A percentile compares a stretch with the other conserved stretches of the same genome.
phyloP scores from a whole-genome alignment of 2,113 vertebrate species.

The Phylloscopus whistleri region DNA sequence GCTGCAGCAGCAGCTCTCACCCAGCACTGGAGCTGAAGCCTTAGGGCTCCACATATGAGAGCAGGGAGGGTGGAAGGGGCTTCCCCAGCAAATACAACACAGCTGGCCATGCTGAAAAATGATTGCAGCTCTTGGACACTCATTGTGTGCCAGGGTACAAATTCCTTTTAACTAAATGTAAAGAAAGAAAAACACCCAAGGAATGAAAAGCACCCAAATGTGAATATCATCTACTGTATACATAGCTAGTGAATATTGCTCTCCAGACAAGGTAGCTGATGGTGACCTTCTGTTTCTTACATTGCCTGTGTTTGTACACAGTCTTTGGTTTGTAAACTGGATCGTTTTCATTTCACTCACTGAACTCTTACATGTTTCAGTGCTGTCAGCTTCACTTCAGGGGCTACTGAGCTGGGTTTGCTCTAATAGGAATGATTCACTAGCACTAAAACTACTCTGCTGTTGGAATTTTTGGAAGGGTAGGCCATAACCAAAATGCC shows the following conservation, averaged over 20 bases:
- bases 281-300: background rate
- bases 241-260: background rate
- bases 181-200: background rate
- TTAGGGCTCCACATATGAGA: rapidly evolving
- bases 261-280: background rate
- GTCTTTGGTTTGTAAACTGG: background rate
- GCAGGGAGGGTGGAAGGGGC: background rate
- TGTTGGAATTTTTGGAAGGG: background rate
- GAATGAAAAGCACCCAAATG: background rate
- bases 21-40: background rate
- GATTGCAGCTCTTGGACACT: background rate
- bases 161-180: background rate
- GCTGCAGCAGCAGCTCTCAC: background rate
- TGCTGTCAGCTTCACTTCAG: background rate
- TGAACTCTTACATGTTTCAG: background rate
- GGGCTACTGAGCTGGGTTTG: background rate
- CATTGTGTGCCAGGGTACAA: background rate
- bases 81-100: background rate
- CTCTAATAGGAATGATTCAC: background rate
- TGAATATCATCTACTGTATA: background rate
- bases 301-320: rapidly evolving
- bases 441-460: background rate
- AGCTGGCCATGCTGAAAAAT: background rate
- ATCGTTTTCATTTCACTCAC: background rate
- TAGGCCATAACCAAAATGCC: rapidly evolving